Percentiles rank a stretch among this genome's conserved stretches.
Evolutionary conservation across 1,140 invertebrate species (phyloP).

Genomic region (Diuraphis noxia): DNA sequence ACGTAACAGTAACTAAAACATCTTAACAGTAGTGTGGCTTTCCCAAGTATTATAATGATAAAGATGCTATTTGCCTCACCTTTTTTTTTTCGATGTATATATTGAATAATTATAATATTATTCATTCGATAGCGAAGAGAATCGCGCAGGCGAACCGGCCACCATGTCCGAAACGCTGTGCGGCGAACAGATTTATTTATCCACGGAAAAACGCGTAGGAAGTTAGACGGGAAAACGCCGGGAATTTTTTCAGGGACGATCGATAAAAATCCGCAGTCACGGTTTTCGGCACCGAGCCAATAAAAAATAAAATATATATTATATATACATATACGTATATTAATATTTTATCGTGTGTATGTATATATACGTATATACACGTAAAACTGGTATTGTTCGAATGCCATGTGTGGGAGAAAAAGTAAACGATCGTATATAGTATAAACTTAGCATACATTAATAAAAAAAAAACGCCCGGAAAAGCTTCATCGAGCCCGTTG

Average conservation of each 20-base stretch:
- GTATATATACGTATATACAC: neutral
- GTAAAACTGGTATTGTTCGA: neutral
- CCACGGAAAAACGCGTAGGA: neutral
- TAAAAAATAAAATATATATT: too few species aligned
- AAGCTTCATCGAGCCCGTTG: neutral
- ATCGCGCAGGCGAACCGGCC: neutral
- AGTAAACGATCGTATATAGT: neutral
- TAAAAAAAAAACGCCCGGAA: neutral
- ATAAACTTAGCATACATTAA: neutral
- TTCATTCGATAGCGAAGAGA: neutral
- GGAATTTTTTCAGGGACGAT: neutral
- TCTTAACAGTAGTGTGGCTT: neutral
- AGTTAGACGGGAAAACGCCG: neutral
- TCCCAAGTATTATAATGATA: neutral
- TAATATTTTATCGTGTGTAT: neutral
- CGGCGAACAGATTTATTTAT: neutral
- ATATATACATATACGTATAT: neutral
- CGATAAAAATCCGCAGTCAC: neutral
- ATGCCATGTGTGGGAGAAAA: neutral
- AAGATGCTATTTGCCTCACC: neutral
- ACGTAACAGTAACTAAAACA: too few species aligned
- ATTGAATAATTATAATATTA: neutral
- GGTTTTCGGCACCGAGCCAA: neutral
- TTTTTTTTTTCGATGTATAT: neutral
- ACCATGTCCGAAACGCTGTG: neutral